Percentiles rank a stretch among this genome's conserved stretches.
Conservation (phyloP, 2,113 vertebrate species). For the Melanerpes aurifrons region DNA sequence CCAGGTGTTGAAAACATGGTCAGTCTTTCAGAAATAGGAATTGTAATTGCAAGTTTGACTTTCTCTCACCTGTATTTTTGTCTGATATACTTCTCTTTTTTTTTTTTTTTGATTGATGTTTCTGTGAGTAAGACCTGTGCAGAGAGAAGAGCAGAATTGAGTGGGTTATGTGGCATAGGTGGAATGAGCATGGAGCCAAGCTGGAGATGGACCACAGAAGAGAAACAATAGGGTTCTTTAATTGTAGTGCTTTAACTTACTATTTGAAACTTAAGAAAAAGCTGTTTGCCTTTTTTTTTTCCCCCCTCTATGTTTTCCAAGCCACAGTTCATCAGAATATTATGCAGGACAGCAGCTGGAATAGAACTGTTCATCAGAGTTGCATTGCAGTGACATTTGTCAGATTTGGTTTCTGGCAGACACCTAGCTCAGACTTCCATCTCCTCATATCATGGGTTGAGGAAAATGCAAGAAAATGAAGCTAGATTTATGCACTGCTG, state of each 20-base stretch:
- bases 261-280: not conserved
- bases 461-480: not conserved
- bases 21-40: not conserved
- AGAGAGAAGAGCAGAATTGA: not conserved
- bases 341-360: not conserved
- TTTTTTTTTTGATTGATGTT: not conserved
- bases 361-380: not conserved
- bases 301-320: not conserved
- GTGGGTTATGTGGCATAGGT: not conserved
- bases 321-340: not conserved
- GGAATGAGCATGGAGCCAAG: not conserved
- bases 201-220: not conserved
- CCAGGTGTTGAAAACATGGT: fast-evolving
- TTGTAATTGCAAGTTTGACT: not conserved
- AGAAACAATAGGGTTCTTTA: not conserved
- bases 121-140: not conserved
- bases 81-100: fast-evolving
- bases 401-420: not conserved
- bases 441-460: not conserved
- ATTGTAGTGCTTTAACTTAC: not conserved
- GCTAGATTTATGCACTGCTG: not conserved
- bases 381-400: not conserved
- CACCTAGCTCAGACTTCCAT: not conserved
- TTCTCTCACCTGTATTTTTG: not conserved
- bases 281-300: too few relatives aligned